Conservation (phyloP, 2,797 vertebrate genomes). For the Diceros bicornis region DNA sequence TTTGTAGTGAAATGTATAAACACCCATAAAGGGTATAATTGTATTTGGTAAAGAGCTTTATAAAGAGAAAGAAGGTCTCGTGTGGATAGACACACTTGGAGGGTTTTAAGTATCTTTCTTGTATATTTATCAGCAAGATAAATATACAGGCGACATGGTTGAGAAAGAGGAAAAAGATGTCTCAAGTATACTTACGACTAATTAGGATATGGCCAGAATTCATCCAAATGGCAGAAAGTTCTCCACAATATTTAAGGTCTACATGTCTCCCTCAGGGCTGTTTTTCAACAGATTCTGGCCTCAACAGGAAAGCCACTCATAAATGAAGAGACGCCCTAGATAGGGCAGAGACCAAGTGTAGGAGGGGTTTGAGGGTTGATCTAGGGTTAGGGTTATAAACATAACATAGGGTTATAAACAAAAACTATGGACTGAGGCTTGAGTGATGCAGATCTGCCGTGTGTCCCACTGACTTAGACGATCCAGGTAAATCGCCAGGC, state of each 20-base stretch:
- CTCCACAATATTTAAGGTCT: background rate
- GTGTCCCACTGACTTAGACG: background rate
- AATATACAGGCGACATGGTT: background rate
- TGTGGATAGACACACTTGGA: background rate
- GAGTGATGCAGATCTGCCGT: background rate
- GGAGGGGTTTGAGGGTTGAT: background rate
- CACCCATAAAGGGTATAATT: background rate
- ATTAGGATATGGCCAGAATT: background rate
- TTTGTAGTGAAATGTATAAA: background rate
- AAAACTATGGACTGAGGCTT: background rate
- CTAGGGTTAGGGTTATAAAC: background rate
- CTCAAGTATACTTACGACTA: background rate
- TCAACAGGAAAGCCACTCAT: background rate
- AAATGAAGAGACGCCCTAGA: background rate
- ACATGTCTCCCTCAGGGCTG: background rate
- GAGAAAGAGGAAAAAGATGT: background rate
- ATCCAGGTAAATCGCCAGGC: background rate
- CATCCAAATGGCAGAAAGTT: background rate
- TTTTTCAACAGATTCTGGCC: background rate
- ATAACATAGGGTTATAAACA: background rate
- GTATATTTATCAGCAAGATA: background rate
- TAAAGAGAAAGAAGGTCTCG: background rate
- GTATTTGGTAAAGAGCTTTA: background rate
- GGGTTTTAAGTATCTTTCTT: background rate
- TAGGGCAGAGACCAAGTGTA: background rate